These are phyloP conservation scores for Bombus affinis DNA, from an alignment of 1,140 invertebrate genomes.

Conservation along the genomic window DNA sequence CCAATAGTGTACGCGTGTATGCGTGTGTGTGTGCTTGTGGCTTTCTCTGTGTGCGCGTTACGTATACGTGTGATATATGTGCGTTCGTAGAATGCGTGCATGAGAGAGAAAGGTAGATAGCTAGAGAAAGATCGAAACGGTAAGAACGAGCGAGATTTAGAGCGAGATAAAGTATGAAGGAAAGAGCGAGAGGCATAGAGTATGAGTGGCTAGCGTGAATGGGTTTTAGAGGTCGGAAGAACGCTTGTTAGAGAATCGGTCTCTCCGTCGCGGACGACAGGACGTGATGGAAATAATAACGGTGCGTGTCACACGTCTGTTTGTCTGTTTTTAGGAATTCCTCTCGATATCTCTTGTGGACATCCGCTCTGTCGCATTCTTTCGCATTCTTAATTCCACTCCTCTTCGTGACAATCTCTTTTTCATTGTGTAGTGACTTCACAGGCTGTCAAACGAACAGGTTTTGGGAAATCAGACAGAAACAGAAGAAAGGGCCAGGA, in stretches of 20 bases:
- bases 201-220: conserved; percentile 40
- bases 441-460: neutral
- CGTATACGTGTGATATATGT: neutral
- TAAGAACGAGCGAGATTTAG: conserved; percentile 14
- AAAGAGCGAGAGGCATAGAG: conserved; percentile 19
- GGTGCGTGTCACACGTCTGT: neutral
- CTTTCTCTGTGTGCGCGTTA: no score
- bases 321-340: neutral
- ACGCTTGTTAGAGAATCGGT: conserved; percentile 11
- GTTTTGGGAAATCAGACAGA: conserved; percentile 17
- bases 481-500: conserved; percentile 12
- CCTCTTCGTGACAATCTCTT: neutral
- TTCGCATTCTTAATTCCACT: neutral
- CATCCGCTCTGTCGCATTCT: no score
- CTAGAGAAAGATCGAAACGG: neutral
- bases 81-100: neutral
- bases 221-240: conserved; percentile 36
- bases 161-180: neutral
- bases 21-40: neutral
- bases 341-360: no score
- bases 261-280: neutral
- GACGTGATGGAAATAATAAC: neutral
- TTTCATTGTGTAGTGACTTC: neutral
- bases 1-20: neutral
- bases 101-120: conserved; percentile 21